A percentile compares a stretch with the other conserved stretches of the same genome.
phyloP scores from a whole-genome alignment of 2,888 invertebrate genomes.

The Coenonympha glycerion region DNA sequence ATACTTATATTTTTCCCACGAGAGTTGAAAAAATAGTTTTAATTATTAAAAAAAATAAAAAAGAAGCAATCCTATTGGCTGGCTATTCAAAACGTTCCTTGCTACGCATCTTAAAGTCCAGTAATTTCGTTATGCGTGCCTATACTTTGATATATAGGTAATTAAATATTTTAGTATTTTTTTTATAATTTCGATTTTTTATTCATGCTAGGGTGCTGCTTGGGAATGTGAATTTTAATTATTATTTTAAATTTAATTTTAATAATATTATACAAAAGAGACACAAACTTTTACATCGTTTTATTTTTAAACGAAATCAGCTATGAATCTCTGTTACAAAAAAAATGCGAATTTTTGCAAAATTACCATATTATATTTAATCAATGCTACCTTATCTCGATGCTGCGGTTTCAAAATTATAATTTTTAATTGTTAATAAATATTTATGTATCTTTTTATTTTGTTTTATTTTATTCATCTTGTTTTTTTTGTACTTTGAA shows the following conservation, averaged over 20 bases:
- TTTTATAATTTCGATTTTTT: conserved; percentile 52
- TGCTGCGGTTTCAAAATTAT: conserved; percentile 50
- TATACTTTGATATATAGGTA: conserved; percentile 38
- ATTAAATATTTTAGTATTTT: conserved; percentile 57
- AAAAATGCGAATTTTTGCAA: conserved; percentile 27
- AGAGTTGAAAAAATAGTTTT: too few relatives aligned
- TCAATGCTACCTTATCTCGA: conserved; percentile 44
- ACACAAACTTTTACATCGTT: conserved; percentile 30
- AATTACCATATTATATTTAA: not conserved
- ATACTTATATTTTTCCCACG: too few relatives aligned
- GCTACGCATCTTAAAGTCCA: too few relatives aligned
- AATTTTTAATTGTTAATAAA: conserved; percentile 72
- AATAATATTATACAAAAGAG: conserved; percentile 31
- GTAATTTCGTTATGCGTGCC: not conserved
- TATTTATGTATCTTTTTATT: conserved; percentile 67
- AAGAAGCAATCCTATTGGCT: too few relatives aligned
- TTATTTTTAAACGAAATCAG: conserved; percentile 19
- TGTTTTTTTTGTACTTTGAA: conserved; percentile 26
- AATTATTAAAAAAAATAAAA: too few relatives aligned
- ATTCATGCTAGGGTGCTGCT: conserved; percentile 60
- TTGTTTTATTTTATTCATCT: conserved; percentile 56
- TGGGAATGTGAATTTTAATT: conserved; percentile 48
- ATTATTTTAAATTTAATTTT: conserved; percentile 46
- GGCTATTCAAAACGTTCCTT: too few relatives aligned
- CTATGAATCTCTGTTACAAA: conserved; percentile 56